These are phyloP conservation scores for Spermophilus dauricus DNA, from an alignment of 2,113 vertebrate genomes.

Conservation along the genomic window DNA sequence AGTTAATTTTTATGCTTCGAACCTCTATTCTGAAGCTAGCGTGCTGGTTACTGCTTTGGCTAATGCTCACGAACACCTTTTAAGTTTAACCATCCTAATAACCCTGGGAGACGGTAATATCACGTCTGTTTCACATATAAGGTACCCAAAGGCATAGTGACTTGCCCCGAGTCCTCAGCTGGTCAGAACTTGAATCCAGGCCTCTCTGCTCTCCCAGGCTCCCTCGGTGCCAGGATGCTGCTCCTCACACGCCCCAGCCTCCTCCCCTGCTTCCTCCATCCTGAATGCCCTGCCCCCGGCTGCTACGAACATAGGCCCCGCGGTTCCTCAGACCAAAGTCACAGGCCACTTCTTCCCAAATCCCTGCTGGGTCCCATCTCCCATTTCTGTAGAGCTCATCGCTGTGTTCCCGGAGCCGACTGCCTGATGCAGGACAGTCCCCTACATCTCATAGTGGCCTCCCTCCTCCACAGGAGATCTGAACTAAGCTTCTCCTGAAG, in stretches of 20 bases:
- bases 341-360: neutral
- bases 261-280: neutral
- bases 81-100: neutral
- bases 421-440: fast-evolving
- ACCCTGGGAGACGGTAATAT: neutral
- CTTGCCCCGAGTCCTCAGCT: neutral
- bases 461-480: too few species aligned
- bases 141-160: neutral
- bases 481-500: too few species aligned
- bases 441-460: neutral
- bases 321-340: neutral
- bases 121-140: neutral
- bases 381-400: too few species aligned
- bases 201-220: neutral
- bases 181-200: neutral
- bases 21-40: too few species aligned
- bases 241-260: neutral
- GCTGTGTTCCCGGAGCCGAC: neutral
- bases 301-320: neutral
- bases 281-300: fast-evolving
- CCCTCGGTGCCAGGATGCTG: neutral
- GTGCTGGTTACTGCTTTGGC: neutral
- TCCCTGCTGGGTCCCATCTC: neutral
- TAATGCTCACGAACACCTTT: neutral
- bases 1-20: too few species aligned